Evolutionary conservation across 2,888 invertebrate genomes (phyloP), one percentile per base, ranked within the genome.

Genomic region (Lycophotia porphyrea): DNA sequence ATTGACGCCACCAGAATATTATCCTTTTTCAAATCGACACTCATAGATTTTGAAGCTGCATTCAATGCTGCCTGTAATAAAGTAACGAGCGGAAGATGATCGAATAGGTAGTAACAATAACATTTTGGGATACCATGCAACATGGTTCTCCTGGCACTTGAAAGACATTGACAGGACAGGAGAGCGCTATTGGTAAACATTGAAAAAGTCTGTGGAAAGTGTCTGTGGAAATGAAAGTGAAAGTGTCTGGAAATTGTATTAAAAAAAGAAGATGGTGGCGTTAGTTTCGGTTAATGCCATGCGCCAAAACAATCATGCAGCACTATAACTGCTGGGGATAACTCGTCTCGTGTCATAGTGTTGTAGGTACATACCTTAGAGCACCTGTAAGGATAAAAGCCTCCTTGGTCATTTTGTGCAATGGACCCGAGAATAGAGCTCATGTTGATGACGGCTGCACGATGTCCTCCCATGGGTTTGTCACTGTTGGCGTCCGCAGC

Each of bases 391-490:
- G 98, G 98, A 93, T 98, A 99, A 90, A 97, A 97, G 47, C 98
- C 98, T 31, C 99, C 98, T 76, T 97, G 97, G 44, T 96, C 97
- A 92, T 99, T 99, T 72, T 97, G 94, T 55, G 97, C 94, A 72
- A 99, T 98, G 15, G 99, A 99, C 7, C 98, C 99, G 63, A 99
- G 96, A 74, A 97, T 96, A 0, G 99, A 98, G 87, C 98, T 97
- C 96, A 99, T 98, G 92, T 99, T 99, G 74, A 99, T 96, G 60
- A 99, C 96, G n/a, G 97, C 97, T 0, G 98, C 98, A 84, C 97
- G 97, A 15, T 95, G 90, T 15, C 97, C 93, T 9, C 98, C 97
- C 91, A 98, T 93, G 13, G 97, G 97, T 74, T 94, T 88, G 27
- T 95, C 93, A 7, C 91, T 87, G 85, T 97, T 97, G 2, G 92